phyloP scores from a whole-genome alignment of 53 echinoderm and acorn worm species.

The Hippasteria phrygiana region DNA sequence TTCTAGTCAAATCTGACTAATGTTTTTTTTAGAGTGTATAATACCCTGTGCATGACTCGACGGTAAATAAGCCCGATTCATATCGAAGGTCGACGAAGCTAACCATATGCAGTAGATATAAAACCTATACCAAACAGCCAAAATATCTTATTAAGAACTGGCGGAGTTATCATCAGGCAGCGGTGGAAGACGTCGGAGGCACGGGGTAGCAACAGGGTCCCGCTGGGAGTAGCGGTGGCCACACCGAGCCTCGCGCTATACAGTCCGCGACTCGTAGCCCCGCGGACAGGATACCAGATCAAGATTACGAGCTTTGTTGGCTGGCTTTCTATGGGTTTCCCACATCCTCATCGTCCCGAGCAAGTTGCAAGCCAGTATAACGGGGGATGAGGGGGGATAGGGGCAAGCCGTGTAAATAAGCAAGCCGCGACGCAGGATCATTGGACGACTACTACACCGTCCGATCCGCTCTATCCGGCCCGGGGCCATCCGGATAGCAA shows the following conservation, averaged over 20 bases:
- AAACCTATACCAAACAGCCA: not conserved
- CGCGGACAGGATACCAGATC: conserved; percentile 31
- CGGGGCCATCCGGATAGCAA: not conserved
- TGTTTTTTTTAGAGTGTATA: not conserved
- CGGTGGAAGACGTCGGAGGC: not conserved
- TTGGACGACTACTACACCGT: not conserved
- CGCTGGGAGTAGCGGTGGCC: not conserved
- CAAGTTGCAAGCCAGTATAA: not conserved
- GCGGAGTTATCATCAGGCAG: not conserved
- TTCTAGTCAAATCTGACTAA: no score
- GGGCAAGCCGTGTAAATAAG: conserved; percentile 2
- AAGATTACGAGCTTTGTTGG: conserved; percentile 39
- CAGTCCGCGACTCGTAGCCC: not conserved
- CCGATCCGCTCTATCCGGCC: not conserved
- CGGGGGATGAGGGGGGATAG: not conserved
- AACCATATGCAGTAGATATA: not conserved
- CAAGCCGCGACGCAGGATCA: not conserved
- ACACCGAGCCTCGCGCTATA: not conserved
- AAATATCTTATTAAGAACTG: not conserved
- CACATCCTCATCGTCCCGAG: not conserved
- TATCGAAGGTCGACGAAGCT: not conserved
- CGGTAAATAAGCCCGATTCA: not conserved
- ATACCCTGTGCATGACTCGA: not conserved
- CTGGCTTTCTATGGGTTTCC: conserved; percentile 15
- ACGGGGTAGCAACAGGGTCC: not conserved